A percentile compares a stretch with the other conserved stretches of the same genome.
Conservation (phyloP, 2,888 invertebrate species). For the Patella depressa region DNA sequence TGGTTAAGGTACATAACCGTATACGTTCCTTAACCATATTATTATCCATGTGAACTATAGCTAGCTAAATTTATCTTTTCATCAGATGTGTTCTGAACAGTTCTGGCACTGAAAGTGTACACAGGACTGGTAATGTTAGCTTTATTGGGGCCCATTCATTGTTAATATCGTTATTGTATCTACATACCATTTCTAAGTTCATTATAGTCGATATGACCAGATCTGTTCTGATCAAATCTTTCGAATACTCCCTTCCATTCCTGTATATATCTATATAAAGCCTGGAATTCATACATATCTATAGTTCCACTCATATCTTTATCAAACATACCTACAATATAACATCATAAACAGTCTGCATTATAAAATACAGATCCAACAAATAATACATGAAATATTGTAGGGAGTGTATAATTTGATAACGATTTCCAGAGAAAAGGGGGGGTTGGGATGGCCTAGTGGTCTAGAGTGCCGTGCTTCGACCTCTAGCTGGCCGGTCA, state of each 20-base stretch:
- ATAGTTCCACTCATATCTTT: conserved; percentile 87
- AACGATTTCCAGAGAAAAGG: neutral
- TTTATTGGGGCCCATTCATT: too few species aligned
- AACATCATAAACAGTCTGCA: neutral
- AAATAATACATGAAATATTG: neutral
- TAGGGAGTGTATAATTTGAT: neutral
- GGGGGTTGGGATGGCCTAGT: too few species aligned
- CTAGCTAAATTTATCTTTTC: too few species aligned
- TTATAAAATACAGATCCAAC: neutral
- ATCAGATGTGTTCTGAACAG: too few species aligned
- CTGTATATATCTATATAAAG: conserved; percentile 88
- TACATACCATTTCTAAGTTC: conserved; percentile 82
- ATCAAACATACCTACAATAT: conserved; percentile 86
- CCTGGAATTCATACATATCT: conserved; percentile 86
- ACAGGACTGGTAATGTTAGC: too few species aligned
- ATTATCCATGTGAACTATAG: too few species aligned
- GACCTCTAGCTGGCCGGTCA: too few species aligned
- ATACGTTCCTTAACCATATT: too few species aligned
- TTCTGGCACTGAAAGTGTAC: too few species aligned
- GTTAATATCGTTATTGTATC: too few species aligned
- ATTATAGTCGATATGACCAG: conserved; percentile 85
- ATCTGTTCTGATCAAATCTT: conserved; percentile 87
- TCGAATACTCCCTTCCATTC: conserved; percentile 88
- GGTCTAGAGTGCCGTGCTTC: too few species aligned
- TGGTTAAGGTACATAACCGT: too few species aligned